Percentiles rank a stretch among this genome's conserved stretches.
phyloP scores from a whole-genome alignment of 1,140 invertebrate species.

The Temnothorax curvispinosus region DNA sequence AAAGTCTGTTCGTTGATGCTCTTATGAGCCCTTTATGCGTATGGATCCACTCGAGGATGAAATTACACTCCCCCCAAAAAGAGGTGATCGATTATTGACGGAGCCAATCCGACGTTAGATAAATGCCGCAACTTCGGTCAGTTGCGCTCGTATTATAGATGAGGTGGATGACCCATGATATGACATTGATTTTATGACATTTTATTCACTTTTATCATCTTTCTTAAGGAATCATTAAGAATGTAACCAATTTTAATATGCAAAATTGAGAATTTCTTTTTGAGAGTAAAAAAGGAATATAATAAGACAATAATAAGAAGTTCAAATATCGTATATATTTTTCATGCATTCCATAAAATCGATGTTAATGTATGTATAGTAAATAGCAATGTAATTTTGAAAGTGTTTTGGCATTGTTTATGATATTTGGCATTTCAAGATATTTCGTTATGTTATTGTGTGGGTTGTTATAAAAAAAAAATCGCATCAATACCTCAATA shows the following conservation, averaged over 20 bases:
- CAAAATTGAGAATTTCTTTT: not conserved
- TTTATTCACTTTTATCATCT: not conserved
- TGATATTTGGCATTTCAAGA: not conserved
- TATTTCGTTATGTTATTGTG: not conserved
- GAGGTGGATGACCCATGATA: not conserved
- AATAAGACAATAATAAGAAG: too few relatives aligned
- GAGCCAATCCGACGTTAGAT: not conserved
- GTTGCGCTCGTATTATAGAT: not conserved
- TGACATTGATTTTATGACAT: not conserved
- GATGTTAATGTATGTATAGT: not conserved
- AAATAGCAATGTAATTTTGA: not conserved
- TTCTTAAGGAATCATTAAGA: not conserved
- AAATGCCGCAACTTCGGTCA: not conserved
- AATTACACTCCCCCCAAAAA: constrained; percentile 33
- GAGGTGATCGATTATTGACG: constrained; percentile 10
- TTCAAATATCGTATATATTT: not conserved
- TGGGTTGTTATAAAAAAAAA: not conserved
- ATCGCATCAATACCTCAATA: not conserved
- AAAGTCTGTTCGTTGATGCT: constrained; percentile 40
- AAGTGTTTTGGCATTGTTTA: not conserved
- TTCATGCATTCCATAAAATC: not conserved
- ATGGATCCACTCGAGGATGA: constrained; percentile 3
- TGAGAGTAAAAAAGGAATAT: not conserved
- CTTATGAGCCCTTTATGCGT: constrained; percentile 12
- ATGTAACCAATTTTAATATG: not conserved